These are phyloP conservation scores for Pedionomus torquatus DNA, from an alignment of 2,113 vertebrate species.

Conservation along the genomic window DNA sequence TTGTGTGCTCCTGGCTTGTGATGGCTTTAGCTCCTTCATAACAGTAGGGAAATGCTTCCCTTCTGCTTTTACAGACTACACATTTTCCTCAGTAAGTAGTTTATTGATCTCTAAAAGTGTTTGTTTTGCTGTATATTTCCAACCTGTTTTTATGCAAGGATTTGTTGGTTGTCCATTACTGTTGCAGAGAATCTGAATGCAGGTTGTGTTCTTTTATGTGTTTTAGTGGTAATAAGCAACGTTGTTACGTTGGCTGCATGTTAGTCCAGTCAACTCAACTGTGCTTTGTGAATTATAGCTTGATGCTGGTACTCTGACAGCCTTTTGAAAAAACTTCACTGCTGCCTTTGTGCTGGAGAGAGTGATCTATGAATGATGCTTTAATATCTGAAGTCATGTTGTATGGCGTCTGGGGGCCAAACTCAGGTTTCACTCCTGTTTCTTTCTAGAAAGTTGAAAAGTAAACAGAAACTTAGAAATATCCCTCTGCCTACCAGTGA, in stretches of 20 bases:
- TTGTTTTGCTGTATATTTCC: not conserved
- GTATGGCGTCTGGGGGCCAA: not conserved
- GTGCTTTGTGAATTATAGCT: not conserved
- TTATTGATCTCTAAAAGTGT: not conserved
- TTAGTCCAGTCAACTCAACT: not conserved
- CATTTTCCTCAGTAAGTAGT: not conserved
- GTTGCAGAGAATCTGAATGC: not conserved
- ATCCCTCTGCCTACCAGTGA: not conserved
- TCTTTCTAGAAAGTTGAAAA: not conserved
- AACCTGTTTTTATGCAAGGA: not conserved
- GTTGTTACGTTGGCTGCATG: not conserved
- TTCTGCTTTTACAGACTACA: not conserved
- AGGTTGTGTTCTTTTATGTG: not conserved
- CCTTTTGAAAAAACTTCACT: not conserved
- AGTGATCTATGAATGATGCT: not conserved
- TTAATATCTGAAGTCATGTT: not conserved
- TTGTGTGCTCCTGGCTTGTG: not conserved
- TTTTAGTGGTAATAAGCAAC: not conserved
- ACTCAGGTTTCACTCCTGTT: not conserved
- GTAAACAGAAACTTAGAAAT: not conserved
- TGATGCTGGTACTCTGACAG: not conserved
- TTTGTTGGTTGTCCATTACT: not conserved
- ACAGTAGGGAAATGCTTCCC: not conserved
- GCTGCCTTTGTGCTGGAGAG: not conserved
- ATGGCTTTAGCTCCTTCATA: not conserved